Base-by-base conservation (phyloP, 2,888 invertebrate species). In the Papilio demoleus region DNA sequence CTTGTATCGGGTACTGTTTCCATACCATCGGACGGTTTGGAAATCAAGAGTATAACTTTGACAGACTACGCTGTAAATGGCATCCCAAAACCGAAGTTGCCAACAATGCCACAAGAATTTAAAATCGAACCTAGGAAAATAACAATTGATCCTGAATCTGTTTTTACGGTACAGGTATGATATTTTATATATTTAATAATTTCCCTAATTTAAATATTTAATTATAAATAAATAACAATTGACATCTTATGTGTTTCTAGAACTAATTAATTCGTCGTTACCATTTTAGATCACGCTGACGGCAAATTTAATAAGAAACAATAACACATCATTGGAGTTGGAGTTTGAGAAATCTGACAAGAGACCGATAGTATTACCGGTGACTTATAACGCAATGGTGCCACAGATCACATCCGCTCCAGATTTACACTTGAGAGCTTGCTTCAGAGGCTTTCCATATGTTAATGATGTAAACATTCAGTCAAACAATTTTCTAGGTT, bases 381-480 rank as follows among this genome's bases (percentile, higher is more conserved):
- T 95, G 5, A 85, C 77, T 22, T 94, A 92, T 76, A 83, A 88
- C 53, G 94, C 94, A 0, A 82, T 83, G 73, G 88, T 93, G 3
- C 94, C 95, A 0, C 73, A 81, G 8, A 83, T 95, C 6, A 77
- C 79, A 8, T 83, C 84, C 0, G 94, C 94, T 0, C 76, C 85
- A 0, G 93, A 94, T 56, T 89, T 95, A 11, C 86, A 85, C 19
- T 80, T 94, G 50, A 85, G 92, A 71, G 94, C 93, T 65, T 94
- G 94, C 75, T 95, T 95, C 76, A 75, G 95, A 19, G 93, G 94
- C 74, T 94, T 86, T 71, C 82, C 90, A 0, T 95, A 95, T 72
- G 81, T 84, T 17, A 79, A 91, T 58, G 87, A 88, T n/a, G 83
- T 95, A 42, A 76, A 75, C 9, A 75, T 95, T 12, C 80, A 80